Conservation (phyloP, 2,888 invertebrate species). For the Luffia ferchaultella region DNA sequence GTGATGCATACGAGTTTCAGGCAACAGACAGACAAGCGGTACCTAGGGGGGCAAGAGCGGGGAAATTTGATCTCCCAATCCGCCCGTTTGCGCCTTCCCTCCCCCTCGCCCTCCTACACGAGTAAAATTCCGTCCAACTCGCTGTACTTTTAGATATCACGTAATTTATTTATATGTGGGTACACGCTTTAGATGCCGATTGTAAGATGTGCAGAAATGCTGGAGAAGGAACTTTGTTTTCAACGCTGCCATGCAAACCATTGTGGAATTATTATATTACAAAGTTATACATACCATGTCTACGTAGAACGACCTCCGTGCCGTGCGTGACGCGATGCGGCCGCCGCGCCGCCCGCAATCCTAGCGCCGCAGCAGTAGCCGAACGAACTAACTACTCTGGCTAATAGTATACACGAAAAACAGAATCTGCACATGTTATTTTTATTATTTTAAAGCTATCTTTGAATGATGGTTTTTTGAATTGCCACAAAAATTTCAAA, state of each 20-base stretch:
- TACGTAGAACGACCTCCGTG: neutral
- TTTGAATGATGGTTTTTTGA: too few relatives aligned
- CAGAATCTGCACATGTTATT: too few relatives aligned
- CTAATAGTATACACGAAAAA: neutral
- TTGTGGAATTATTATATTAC: neutral
- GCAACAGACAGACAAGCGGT: neutral
- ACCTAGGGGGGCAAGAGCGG: neutral
- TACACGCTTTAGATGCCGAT: neutral
- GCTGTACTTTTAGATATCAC: neutral
- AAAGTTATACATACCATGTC: neutral
- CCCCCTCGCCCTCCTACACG: neutral
- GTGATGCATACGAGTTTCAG: neutral
- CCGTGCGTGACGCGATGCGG: neutral
- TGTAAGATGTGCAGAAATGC: too few relatives aligned
- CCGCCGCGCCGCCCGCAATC: neutral
- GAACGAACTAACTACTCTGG: neutral
- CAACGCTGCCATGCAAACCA: neutral
- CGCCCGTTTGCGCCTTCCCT: too few relatives aligned
- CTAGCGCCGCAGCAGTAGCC: neutral
- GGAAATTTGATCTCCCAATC: neutral
- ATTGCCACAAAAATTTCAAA: too few relatives aligned
- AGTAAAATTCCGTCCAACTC: neutral
- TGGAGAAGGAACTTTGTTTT: neutral
- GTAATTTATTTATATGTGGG: neutral
- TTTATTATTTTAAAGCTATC: too few relatives aligned